Conservation (phyloP, 2,888 invertebrate species). For the Ectropis crepuscularia region DNA sequence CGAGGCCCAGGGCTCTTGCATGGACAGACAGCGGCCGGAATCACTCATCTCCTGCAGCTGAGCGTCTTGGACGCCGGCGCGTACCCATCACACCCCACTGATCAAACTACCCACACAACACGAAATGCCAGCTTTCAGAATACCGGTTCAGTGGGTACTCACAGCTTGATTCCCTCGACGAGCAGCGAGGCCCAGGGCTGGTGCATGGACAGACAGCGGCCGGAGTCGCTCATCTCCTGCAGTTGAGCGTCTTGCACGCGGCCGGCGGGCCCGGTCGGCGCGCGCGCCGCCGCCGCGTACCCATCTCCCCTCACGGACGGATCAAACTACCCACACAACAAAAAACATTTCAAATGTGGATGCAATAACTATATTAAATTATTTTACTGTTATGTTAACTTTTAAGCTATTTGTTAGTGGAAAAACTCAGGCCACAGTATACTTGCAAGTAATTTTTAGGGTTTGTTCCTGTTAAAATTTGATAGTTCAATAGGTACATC, state of each 20-base stretch:
- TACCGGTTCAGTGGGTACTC: slow-evolving; percentile 48
- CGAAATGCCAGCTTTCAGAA: background rate
- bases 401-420: too few relatives aligned
- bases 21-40: slow-evolving; percentile 93
- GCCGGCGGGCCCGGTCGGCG: slow-evolving; percentile 45
- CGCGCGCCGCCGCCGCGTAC: slow-evolving; percentile 40
- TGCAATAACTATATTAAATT: too few relatives aligned
- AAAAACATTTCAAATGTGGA: background rate
- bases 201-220: slow-evolving; percentile 96
- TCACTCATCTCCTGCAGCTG: slow-evolving; percentile 93
- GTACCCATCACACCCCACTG: slow-evolving; percentile 51
- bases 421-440: too few relatives aligned
- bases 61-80: slow-evolving; percentile 88
- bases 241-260: slow-evolving; percentile 91
- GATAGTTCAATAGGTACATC: too few relatives aligned
- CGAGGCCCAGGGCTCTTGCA: slow-evolving; percentile 99
- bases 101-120: slow-evolving; percentile 11
- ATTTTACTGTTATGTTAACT: too few relatives aligned
- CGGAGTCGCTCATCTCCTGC: slow-evolving; percentile 93
- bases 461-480: too few relatives aligned
- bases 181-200: slow-evolving; percentile 98
- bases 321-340: slow-evolving; percentile 55
- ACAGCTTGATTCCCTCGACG: slow-evolving; percentile 96
- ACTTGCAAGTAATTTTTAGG: too few relatives aligned
- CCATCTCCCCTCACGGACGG: slow-evolving; percentile 52